Conservation (phyloP, 1,140 invertebrate species). For the Colletes gigas region DNA sequence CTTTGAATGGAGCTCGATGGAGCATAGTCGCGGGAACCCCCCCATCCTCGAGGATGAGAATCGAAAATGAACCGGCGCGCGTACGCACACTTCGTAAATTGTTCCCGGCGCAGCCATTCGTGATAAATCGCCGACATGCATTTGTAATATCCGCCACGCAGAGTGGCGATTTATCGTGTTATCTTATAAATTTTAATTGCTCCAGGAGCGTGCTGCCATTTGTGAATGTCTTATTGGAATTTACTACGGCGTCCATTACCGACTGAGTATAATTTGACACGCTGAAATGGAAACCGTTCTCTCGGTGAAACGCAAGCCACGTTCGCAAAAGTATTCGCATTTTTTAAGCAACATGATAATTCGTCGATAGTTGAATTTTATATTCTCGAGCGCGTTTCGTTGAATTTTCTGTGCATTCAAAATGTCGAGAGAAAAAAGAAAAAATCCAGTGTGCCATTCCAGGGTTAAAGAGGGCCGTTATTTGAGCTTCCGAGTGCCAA, state of each 20-base stretch:
- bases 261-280: too few relatives aligned
- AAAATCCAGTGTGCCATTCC: too few relatives aligned
- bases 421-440: too few relatives aligned
- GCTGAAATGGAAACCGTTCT: too few relatives aligned
- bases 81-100: constrained; percentile 24
- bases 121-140: constrained; percentile 2
- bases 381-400: too few relatives aligned
- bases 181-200: neutral
- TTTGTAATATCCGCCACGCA: neutral
- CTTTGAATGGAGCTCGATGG: constrained; percentile 27
- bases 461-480: neutral
- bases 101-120: neutral
- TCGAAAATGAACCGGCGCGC: constrained; percentile 20
- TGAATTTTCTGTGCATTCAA: too few relatives aligned
- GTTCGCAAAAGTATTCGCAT: too few relatives aligned
- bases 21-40: neutral
- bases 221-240: neutral
- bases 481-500: neutral
- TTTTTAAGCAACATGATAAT: too few relatives aligned
- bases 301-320: too few relatives aligned
- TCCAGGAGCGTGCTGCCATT: neutral
- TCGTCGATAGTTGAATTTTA: too few relatives aligned
- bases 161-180: neutral
- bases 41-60: neutral
- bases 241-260: neutral